Evolutionary conservation across 2,888 invertebrate genomes (phyloP), one percentile per base, ranked within the genome.

Genomic region (Spicauda simplicius): DNA sequence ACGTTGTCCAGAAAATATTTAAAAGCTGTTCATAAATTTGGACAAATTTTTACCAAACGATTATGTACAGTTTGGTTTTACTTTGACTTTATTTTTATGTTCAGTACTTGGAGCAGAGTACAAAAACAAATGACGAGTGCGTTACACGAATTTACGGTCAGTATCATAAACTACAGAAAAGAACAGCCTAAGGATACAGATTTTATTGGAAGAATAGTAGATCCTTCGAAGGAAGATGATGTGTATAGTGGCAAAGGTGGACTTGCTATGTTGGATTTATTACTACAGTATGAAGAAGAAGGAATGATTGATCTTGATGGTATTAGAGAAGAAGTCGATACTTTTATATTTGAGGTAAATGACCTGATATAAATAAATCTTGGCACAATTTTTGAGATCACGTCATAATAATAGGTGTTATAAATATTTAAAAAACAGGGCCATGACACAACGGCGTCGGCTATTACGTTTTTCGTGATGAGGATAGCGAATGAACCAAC

Each of bases 241-340:
- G 55, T 59, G 10, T 68, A 68, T 30, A 52, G 53, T 2, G 18
- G 1, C 14, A 87, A 84, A 60, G 93, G 91, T 66, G 94, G 91
- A 67, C 85, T 94, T 78, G 95, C 95, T 0, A 95, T 96, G 83
- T 80, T 96, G 67, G 96, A 96, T 82, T 84, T 96, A 37, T 78
- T 96, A 6, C 77, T 96, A 8, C 92, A 94, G 65, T 91, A 94
- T 41, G 94, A 93, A 72, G 89, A 92, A 57, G 91, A 94, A 71
- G 95, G 94, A 1, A 87, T 83, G 7, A 85, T 96, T n/a, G 94
- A 93, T 25, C 91, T 94, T 72, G 80, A 92, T 18, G 95, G 95
- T 63, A 94, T 96, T 61, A 90, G 94, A 64, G 95, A 96, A 77
- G 95, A 96, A 86, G 95, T 96, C 0, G 95, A 96, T 72, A 96